These are phyloP conservation scores for Hippocampus guttulatus DNA, from an alignment of 2,113 vertebrate genomes.

Conservation along the genomic window DNA sequence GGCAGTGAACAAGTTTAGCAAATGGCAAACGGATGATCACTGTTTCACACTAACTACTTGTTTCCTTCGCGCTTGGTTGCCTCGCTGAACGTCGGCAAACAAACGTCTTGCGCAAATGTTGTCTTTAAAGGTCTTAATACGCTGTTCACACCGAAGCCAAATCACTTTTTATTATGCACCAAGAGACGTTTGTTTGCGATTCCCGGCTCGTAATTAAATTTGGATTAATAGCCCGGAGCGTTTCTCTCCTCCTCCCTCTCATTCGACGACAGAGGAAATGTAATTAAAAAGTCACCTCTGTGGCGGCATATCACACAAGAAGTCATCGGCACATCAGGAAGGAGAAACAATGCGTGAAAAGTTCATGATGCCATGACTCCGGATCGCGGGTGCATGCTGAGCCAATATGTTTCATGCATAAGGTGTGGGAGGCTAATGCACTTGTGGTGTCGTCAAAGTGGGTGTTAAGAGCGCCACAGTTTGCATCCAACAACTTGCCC, in stretches of 20 bases:
- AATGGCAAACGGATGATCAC: too few species aligned
- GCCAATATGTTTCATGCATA: background rate
- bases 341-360: background rate
- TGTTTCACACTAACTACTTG: background rate
- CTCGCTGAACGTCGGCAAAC: background rate
- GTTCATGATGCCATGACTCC: background rate
- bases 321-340: background rate
- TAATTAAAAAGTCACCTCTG: background rate
- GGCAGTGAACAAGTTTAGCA: too few species aligned
- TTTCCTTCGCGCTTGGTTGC: background rate
- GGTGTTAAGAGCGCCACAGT: background rate
- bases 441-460: background rate
- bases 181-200: background rate
- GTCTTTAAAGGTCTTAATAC: background rate
- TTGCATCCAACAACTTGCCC: background rate
- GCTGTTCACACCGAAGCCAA: background rate
- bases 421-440: background rate
- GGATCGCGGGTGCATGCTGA: background rate
- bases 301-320: background rate
- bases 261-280: background rate
- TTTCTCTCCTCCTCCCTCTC: background rate
- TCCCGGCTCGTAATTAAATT: conserved; percentile 1
- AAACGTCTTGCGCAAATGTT: background rate
- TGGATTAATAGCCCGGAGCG: background rate
- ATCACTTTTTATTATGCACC: background rate